These are phyloP conservation scores for Xiphydria camelus DNA, from an alignment of 2,888 invertebrate species.

Conservation along the genomic window DNA sequence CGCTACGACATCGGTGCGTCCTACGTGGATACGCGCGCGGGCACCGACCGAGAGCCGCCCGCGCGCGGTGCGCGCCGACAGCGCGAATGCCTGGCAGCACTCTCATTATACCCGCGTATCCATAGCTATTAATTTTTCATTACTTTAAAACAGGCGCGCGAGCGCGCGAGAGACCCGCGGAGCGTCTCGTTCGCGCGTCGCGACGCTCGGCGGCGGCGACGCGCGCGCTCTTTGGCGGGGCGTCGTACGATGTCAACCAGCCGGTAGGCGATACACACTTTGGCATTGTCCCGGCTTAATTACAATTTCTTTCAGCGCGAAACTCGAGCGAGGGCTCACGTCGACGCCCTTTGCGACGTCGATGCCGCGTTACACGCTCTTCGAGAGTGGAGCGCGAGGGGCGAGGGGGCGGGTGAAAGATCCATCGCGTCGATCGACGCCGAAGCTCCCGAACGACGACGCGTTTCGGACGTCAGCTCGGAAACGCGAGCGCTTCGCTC, in stretches of 20 bases:
- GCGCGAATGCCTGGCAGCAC: constrained; percentile 37
- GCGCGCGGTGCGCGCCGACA: constrained; percentile 14
- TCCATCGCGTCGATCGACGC: too few relatives aligned
- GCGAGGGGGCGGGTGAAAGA: too few relatives aligned
- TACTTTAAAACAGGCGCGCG: constrained; percentile 33
- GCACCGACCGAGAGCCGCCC: constrained; percentile 27
- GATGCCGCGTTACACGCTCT: too few relatives aligned
- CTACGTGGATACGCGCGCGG: constrained; percentile 24
- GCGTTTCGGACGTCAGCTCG: too few relatives aligned
- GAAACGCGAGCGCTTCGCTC: too few relatives aligned
- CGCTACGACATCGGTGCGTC: constrained; percentile 21
- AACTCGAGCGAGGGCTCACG: constrained; percentile 1
- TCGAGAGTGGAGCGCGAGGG: too few relatives aligned
- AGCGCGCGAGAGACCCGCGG: neutral
- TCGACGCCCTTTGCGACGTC: too few relatives aligned
- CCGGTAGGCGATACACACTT: constrained; percentile 15
- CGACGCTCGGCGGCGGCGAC: constrained; percentile 5
- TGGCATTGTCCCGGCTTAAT: constrained; percentile 17
- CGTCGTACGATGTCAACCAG: constrained; percentile 11
- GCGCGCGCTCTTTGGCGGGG: neutral
- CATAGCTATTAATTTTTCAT: constrained; percentile 49
- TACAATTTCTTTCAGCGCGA: constrained; percentile 18
- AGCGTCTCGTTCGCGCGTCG: constrained; percentile 1
- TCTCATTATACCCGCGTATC: constrained; percentile 45
- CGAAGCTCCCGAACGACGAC: too few relatives aligned